Evolutionary conservation across 2,113 vertebrate genomes (phyloP), one percentile per base, ranked within the genome.

Genomic region (Platycercus adscitus): DNA sequence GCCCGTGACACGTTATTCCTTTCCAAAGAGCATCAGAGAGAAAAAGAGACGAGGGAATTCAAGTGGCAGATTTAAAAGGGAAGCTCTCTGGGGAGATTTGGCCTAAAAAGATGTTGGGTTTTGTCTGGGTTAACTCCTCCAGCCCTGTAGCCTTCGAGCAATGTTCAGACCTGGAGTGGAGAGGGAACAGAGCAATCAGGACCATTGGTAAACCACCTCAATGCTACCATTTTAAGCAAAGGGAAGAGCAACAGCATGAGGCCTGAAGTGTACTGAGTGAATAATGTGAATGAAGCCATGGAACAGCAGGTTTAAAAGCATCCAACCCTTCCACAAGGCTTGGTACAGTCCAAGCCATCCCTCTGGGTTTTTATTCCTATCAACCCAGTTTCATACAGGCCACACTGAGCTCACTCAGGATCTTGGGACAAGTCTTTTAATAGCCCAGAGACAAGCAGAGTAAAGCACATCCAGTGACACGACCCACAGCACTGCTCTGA

Each of bases 31-130:
- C 63, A 93, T 77, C 0, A 2, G 78, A 75, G 50, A 1, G 4
- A 14, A 4, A 4, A 4, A 23, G 41, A n/a, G 3, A 21, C 0
- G 5, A 50, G 44, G 69, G 24, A 86, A 88, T 5, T 69, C 20
- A 39, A 88, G 75, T 13, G 56, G 31, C 26, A 72, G n/a, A 63
- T 55, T 63, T 73, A 33, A 91, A 91, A 93, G 6, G 35, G 56
- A 94, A 90, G 26, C 17, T 86, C 56, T 80, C 91, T 31, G 26
- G 55, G 68, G 60, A 95, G 72, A 93, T 68, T 6, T 89, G 71
- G 75, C 87, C 89, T 91, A 76, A 95, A 95, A 94, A 93, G 18
- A 28, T 2, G n/a, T n/a, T 35, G 37, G 37, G 39, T 23, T 81
- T 91, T 60, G 16, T 35, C 10, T 3, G 12, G 41, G n/a, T 94